Percentiles rank a stretch among this genome's conserved stretches.
These are phyloP conservation scores for Lutraria lutraria DNA, from an alignment of 2,888 invertebrate species.

Conservation along the genomic window DNA sequence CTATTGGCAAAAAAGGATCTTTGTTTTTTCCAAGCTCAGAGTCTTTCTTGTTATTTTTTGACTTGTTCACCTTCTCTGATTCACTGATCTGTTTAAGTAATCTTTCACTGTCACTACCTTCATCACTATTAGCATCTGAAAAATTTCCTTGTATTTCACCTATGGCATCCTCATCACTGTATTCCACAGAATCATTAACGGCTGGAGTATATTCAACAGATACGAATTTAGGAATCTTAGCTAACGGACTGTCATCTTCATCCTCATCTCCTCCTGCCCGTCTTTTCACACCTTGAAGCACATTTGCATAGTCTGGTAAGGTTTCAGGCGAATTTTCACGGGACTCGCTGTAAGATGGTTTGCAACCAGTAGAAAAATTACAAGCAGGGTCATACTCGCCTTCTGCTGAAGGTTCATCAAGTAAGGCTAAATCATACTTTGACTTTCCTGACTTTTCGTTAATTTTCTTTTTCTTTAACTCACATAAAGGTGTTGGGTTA, in stretches of 20 bases:
- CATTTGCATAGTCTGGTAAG: conserved; percentile 63
- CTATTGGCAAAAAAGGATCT: conserved; percentile 50
- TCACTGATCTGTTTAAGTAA: background rate
- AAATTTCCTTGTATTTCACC: conserved; percentile 54
- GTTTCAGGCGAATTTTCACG: background rate
- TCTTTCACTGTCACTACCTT: conserved; percentile 58
- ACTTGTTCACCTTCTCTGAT: conserved; percentile 14
- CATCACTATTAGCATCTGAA: conserved; percentile 62
- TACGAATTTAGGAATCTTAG: conserved; percentile 67
- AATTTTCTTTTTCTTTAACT: conserved; percentile 68
- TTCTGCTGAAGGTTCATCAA: conserved; percentile 63
- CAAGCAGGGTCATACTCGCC: conserved; percentile 82
- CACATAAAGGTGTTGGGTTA: conserved; percentile 80
- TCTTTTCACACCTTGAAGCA: conserved; percentile 62
- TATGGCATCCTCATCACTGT: conserved; percentile 71
- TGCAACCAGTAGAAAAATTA: conserved; percentile 73
- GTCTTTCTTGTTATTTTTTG: conserved; percentile 21
- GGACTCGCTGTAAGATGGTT: conserved; percentile 23
- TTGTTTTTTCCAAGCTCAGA: background rate
- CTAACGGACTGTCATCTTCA: conserved; percentile 53
- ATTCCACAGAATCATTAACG: conserved; percentile 61
- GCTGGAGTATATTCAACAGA: conserved; percentile 66
- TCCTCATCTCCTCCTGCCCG: conserved; percentile 53
- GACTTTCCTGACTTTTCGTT: conserved; percentile 51
- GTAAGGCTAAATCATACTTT: conserved; percentile 64